Base-by-base conservation (phyloP, 2,888 invertebrate species). In the Strigamia transsilvanica region DNA sequence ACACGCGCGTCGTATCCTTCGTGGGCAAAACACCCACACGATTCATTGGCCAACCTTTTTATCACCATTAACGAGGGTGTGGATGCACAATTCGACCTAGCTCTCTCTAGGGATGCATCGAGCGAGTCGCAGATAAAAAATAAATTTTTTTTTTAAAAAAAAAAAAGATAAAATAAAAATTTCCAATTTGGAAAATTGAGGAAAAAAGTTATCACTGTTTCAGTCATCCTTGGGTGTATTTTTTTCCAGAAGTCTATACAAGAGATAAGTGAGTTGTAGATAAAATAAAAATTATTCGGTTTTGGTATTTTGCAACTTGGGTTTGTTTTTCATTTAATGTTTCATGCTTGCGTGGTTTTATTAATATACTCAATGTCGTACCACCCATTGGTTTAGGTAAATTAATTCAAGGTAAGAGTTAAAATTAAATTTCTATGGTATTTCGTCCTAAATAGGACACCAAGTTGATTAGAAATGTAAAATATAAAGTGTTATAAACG, bases 1-100 rank as follows among this genome's bases (percentile, higher is more conserved):
- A 66, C 66, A 27, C 27, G 66, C 66, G 66, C 66, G 66, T 23
- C 66, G 23, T 66, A 27, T 66, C 66, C 51, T 51, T 51, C 66
- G 23, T 27, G 32, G 27, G 66, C 66, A 66, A 66, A 51, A 23
- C 66, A 66, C 66, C 66, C 66, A 66, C 66, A 27, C 66, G 27
- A 66, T 27, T 66, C 66, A 66, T 66, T 66, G 66, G 66, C 66
- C 32, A 66, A 66, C 66, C 66, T 66, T 66, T 51, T 66, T 66
- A 66, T 32, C 66, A 66, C 12, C 66, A 66, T 66, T 66, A 66
- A 66, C 66, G 12, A 66, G 66, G 66, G 66, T 66, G 66, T 66
- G 66, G 66, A 66, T 66, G 27, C 32, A 10, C 9, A 10, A 6
- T 23, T 32, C 10, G n/a, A 9, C 18, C 61, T 61, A 10, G 13